A percentile compares a stretch with the other conserved stretches of the same genome.
phyloP scores from a whole-genome alignment of 2,113 vertebrate genomes.

The Girardinichthys multiradiatus region DNA sequence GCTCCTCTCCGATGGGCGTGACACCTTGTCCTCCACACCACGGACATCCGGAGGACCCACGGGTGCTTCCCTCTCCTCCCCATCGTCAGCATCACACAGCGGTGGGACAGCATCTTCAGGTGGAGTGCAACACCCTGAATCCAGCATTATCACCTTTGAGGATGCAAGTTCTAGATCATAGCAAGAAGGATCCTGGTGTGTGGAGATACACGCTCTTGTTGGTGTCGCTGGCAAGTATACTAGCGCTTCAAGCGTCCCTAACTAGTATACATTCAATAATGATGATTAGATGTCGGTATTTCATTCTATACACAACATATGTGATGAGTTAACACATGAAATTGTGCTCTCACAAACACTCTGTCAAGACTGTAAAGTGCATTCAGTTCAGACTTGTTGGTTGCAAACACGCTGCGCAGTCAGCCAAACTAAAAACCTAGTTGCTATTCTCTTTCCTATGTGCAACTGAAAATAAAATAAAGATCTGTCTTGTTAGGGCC shows the following conservation, averaged over 20 bases:
- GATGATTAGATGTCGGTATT: conserved; percentile 33
- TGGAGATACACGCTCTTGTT: conserved; percentile 34
- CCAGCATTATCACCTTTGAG: conserved; percentile 93
- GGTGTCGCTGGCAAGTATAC: conserved; percentile 44
- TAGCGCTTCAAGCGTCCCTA: conserved; percentile 32
- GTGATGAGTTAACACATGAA: conserved; percentile 35
- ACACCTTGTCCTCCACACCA: conserved; percentile 54
- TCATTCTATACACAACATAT: conserved; percentile 33
- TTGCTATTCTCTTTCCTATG: conserved; percentile 27
- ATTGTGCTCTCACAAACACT: conserved; percentile 30
- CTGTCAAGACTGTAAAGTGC: conserved; percentile 43
- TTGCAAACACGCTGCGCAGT: conserved; percentile 38
- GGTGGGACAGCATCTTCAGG: conserved; percentile 55
- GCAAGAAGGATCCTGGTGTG: conserved; percentile 43
- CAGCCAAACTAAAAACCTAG: conserved; percentile 27
- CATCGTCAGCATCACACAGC: conserved; percentile 49
- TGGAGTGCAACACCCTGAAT: conserved; percentile 79
- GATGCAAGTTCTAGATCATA: conserved; percentile 88
- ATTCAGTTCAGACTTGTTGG: conserved; percentile 50
- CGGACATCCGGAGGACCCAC: conserved; percentile 54
- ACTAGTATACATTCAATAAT: conserved; percentile 51
- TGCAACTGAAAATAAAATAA: conserved; percentile 24
- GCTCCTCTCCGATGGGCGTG: conserved; percentile 68
- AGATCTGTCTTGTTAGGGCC: conserved; percentile 31
- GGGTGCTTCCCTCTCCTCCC: conserved; percentile 61